phyloP scores from a whole-genome alignment of 53 echinoderm and acorn worm genomes.

The Astropecten irregularis region DNA sequence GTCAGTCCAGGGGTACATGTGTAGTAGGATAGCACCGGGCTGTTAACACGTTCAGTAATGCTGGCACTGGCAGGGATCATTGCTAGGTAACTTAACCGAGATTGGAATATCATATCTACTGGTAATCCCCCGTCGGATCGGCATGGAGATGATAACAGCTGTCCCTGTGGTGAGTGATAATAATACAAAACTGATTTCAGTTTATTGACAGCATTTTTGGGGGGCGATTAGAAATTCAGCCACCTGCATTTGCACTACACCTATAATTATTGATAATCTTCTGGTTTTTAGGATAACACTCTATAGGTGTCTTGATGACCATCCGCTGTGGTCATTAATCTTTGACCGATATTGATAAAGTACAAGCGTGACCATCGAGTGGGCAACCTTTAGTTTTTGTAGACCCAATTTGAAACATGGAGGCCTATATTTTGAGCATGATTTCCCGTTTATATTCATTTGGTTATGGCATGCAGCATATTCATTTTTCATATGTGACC shows the following conservation, averaged over 20 bases:
- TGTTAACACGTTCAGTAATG: slow-evolving; percentile 16
- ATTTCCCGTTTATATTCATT: no score
- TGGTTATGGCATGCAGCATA: no score
- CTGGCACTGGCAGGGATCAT: slow-evolving; percentile 22
- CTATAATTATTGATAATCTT: slow-evolving; percentile 17
- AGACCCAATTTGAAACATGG: no score
- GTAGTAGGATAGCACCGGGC: background rate
- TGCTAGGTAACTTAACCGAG: slow-evolving; percentile 38
- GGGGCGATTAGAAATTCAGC: background rate
- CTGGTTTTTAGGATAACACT: background rate
- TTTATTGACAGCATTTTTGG: slow-evolving; percentile 14
- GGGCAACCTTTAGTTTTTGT: no score
- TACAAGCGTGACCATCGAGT: no score
- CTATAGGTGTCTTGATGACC: background rate
- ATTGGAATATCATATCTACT: slow-evolving; percentile 36
- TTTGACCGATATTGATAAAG: no score
- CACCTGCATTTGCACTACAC: slow-evolving; percentile 1
- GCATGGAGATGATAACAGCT: slow-evolving; percentile 45
- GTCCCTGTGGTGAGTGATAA: slow-evolving; percentile 15
- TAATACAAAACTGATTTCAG: slow-evolving; percentile 11
- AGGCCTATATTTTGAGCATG: no score
- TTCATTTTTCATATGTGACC: no score
- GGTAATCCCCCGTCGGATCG: background rate
- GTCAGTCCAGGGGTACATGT: background rate
- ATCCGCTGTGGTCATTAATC: no score